These are phyloP conservation scores for Parnassius smintheus DNA, from an alignment of 2,888 invertebrate species.

Conservation along the genomic window DNA sequence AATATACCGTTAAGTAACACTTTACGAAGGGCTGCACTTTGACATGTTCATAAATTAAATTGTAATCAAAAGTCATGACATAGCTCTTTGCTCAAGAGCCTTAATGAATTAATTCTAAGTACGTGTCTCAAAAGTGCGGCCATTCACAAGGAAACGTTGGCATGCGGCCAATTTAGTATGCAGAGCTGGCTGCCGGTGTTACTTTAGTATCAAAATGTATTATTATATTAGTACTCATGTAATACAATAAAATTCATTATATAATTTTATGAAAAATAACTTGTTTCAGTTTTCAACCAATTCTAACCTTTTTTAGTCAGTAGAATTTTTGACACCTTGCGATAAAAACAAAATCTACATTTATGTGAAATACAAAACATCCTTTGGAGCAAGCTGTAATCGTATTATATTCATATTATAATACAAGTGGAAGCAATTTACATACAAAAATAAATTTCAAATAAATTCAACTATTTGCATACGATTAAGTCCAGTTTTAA, in stretches of 20 bases:
- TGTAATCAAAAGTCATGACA: too few species aligned
- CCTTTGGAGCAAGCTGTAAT: too few species aligned
- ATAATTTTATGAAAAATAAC: conserved; percentile 53
- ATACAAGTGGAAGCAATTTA: too few species aligned
- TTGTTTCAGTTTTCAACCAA: conserved; percentile 38
- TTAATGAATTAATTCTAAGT: conserved; percentile 1
- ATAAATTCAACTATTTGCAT: too few species aligned
- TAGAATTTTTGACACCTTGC: too few species aligned
- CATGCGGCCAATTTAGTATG: neutral
- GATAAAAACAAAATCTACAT: too few species aligned
- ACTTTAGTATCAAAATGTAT: conserved; percentile 42
- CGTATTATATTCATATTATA: too few species aligned
- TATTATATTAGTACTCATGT: conserved; percentile 43
- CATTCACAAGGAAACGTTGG: neutral
- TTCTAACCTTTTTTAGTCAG: too few species aligned
- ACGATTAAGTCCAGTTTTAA: too few species aligned
- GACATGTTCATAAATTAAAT: neutral
- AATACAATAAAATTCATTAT: conserved; percentile 51
- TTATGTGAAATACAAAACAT: too few species aligned
- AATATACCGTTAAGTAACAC: neutral
- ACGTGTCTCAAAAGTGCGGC: conserved; percentile 11
- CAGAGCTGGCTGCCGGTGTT: conserved; percentile 34
- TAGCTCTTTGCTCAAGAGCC: too few species aligned
- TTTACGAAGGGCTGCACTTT: neutral
- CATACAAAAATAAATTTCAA: too few species aligned